These are phyloP conservation scores for Crocodylus rhombifer DNA, from an alignment of 2,797 vertebrate species.

Conservation along the genomic window DNA sequence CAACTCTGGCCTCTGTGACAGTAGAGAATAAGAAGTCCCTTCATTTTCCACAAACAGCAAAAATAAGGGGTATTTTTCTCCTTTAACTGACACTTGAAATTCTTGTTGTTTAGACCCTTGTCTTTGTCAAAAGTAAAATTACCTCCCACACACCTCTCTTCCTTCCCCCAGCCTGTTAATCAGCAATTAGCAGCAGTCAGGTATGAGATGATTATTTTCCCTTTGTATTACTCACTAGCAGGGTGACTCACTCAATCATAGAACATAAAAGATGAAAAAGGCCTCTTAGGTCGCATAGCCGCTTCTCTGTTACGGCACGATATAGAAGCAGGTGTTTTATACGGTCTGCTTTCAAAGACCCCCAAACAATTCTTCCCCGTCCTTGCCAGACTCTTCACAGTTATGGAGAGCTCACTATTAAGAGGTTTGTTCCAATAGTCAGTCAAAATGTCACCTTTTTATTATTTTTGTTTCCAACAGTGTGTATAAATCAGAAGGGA, in stretches of 20 bases:
- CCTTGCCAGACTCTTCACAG: not conserved
- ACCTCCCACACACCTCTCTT: not conserved
- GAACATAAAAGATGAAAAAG: not conserved
- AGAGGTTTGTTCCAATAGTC: not conserved
- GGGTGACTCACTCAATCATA: conserved; percentile 5
- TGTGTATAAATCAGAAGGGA: not conserved
- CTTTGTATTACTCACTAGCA: conserved; percentile 19
- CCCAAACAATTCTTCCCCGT: not conserved
- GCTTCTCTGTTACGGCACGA: not conserved
- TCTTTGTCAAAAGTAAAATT: conserved; percentile 33
- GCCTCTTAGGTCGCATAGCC: not conserved
- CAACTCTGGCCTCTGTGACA: not conserved
- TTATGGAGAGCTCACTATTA: not conserved
- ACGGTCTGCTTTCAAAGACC: not conserved
- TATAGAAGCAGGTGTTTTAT: not conserved
- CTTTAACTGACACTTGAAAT: not conserved
- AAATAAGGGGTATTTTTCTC: not conserved
- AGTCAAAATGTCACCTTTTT: not conserved
- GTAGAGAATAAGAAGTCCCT: not conserved
- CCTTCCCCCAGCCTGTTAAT: not conserved
- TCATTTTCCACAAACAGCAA: not conserved
- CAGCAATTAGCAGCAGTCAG: conserved; percentile 14
- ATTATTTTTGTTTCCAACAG: conserved; percentile 2
- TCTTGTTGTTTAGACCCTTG: not conserved
- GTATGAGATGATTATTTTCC: conserved; percentile 24